Conservation (phyloP, 64 coral and sea anemone species). For the Stichodactyla mertensii region DNA sequence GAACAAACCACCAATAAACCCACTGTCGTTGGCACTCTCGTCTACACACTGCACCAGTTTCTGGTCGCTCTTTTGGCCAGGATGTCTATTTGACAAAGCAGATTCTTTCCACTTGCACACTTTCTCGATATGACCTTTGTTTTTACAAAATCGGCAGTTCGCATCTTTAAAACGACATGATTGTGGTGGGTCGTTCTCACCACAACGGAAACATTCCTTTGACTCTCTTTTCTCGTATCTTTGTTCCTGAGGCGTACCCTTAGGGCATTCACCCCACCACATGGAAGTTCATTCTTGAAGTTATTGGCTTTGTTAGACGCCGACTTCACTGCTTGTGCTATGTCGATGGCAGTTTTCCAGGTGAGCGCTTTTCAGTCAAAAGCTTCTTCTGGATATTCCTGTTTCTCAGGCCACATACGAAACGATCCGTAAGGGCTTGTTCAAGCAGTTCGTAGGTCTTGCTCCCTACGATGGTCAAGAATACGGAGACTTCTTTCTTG, state of each 20-base stretch:
- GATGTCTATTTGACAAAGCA: neutral
- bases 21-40: neutral
- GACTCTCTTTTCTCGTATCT: neutral
- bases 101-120: conserved; percentile 5
- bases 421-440: too few relatives aligned
- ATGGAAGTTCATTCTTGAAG: neutral
- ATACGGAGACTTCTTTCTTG: too few relatives aligned
- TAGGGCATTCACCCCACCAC: conserved; percentile 10
- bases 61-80: neutral
- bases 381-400: too few relatives aligned
- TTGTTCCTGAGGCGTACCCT: neutral
- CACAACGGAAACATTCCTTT: conserved; percentile 10
- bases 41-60: neutral
- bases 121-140: neutral
- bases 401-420: too few relatives aligned
- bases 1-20: neutral
- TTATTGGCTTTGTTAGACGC: too few relatives aligned
- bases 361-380: too few relatives aligned
- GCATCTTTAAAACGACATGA: conserved; percentile 4
- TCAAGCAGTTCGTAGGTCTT: too few relatives aligned
- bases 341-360: too few relatives aligned
- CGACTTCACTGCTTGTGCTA: too few relatives aligned
- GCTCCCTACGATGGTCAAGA: too few relatives aligned
- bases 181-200: neutral
- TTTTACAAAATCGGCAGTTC: conserved; percentile 7